These are phyloP conservation scores for Zelleria hepariella DNA, from an alignment of 2,888 invertebrate species.

Conservation along the genomic window DNA sequence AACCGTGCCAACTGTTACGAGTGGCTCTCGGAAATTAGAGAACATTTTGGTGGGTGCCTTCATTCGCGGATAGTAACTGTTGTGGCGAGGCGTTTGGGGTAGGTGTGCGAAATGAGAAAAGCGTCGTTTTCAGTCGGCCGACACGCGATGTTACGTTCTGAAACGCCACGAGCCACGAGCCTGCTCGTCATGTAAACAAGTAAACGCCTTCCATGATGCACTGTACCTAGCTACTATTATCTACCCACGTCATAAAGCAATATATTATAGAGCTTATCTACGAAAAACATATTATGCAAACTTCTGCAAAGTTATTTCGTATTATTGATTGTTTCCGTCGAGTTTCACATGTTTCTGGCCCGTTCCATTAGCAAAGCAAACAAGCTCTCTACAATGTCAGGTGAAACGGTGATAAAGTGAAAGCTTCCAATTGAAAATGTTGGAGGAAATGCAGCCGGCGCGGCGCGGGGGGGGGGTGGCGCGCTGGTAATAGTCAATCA, in stretches of 20 bases:
- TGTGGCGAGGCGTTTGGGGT: constrained; percentile 11
- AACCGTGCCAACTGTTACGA: constrained; percentile 4
- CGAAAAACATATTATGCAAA: not conserved
- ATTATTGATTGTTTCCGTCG: not conserved
- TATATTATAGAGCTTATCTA: not conserved
- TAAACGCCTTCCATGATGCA: constrained; percentile 12
- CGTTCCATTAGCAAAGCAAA: not conserved
- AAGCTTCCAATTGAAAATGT: not conserved
- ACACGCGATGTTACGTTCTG: constrained; percentile 47
- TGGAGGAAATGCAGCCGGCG: constrained; percentile 38
- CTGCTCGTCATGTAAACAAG: constrained; percentile 38
- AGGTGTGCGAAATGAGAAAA: constrained; percentile 36
- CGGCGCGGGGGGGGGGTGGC: constrained; percentile 20
- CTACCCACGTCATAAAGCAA: not conserved
- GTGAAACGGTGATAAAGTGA: not conserved
- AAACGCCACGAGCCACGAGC: constrained; percentile 29
- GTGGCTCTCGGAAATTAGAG: not conserved
- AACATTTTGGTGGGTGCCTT: constrained; percentile 1
- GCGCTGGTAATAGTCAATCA: constrained; percentile 42
- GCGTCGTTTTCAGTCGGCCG: constrained; percentile 21
- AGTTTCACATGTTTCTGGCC: not conserved
- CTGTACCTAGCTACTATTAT: constrained; percentile 8
- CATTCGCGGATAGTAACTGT: not conserved
- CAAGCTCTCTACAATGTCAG: not conserved
- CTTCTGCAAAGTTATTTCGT: not conserved